phyloP scores from a whole-genome alignment of 2,888 invertebrate species.

The Apamea crenata region DNA sequence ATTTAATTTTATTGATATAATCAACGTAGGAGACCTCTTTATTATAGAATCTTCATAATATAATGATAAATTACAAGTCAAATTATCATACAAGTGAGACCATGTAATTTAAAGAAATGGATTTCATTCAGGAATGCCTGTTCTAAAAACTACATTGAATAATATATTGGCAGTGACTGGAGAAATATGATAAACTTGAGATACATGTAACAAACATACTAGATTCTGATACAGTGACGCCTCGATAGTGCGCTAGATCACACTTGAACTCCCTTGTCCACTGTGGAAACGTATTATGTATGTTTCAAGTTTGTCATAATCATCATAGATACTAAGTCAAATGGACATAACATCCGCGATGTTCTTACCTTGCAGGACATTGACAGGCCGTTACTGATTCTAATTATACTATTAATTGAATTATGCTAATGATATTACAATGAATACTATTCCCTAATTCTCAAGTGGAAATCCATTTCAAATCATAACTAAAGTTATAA shows the following conservation, averaged over 20 bases:
- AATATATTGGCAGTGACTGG: conserved; percentile 85
- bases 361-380: conserved; percentile 9
- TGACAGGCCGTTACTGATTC: conserved; percentile 40
- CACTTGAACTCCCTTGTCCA: conserved; percentile 1
- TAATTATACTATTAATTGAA: conserved; percentile 65
- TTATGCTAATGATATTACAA: conserved; percentile 67
- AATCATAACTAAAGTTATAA: conserved; percentile 76
- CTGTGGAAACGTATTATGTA: conserved; percentile 25
- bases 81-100: conserved; percentile 89
- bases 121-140: conserved; percentile 84
- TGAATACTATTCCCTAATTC: conserved; percentile 69
- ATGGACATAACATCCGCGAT: conserved; percentile 15
- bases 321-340: conserved; percentile 19
- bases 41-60: conserved; percentile 86
- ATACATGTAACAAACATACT: conserved; percentile 55
- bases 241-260: not conserved
- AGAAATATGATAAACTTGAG: conserved; percentile 67
- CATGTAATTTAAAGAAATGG: conserved; percentile 85
- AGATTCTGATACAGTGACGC: conserved; percentile 33
- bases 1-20: conserved; percentile 86
- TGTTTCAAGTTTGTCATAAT: conserved; percentile 32
- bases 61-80: conserved; percentile 87
- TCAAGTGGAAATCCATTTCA: conserved; percentile 80
- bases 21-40: conserved; percentile 87
- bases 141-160: conserved; percentile 76